Evolutionary conservation across 2,888 invertebrate genomes (phyloP), one percentile per base, ranked within the genome.

Genomic region (Diarsia rubi): DNA sequence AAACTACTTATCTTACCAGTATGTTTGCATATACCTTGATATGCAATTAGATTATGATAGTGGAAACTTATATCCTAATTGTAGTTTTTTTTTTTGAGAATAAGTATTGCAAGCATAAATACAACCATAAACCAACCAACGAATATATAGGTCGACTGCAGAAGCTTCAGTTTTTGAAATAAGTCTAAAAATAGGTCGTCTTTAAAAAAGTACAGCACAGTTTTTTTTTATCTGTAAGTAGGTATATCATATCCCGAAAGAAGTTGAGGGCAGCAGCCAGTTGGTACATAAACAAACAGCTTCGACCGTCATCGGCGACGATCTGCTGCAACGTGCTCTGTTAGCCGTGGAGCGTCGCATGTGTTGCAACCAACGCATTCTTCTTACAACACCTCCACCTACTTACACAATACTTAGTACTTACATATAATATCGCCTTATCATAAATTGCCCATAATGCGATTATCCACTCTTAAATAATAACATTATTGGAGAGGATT

Each of bases 321-420:
- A 87, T 78, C 75, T 68, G 83, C 82, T 83, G 78, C 82, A 82
- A 81, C 72, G 64, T 74, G 80, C 77, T 80, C 73, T 62, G 79
- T 72, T 66, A 80, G 84, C 78, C 63, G 65, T 81, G 75, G 60
- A 82, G 70, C 81, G 73, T 72, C 70, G 69, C 79, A 66, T 68
- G 82, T 90, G 86, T 89, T 86, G 90, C 88, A 91, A 92, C 85
- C 87, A 85, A 89, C 83, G 87, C 90, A 91, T 91, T 90, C 90
- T 88, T 86, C 77, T 90, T 92, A 89, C 90, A 82, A 90, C 88
- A 91, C 82, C 73, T 77, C 73, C 70, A 68, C 70, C 73, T 78
- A 65, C 78, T 82, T 87, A 83, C 86, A 75, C 82, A 79, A 84
- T 76, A 73, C 76, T 69, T 78, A n/a, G n/a, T n/a, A n/a, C n/a